Percentiles rank a stretch among this genome's conserved stretches.
phyloP scores from a whole-genome alignment of 1,140 invertebrate species.

The Octopus sinensis region DNA sequence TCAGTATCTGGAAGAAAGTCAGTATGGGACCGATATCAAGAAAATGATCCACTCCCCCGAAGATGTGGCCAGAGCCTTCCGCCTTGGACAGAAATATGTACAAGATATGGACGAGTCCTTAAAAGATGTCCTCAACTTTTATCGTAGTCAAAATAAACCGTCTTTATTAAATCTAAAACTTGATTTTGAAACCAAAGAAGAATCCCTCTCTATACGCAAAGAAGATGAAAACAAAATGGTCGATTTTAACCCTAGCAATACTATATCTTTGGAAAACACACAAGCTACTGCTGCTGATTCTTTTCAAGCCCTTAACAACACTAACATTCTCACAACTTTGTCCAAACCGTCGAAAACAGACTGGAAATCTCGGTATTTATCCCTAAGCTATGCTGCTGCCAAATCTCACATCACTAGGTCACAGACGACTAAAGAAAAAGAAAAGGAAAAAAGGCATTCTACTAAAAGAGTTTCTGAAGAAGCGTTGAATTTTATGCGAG shows the following conservation, averaged over 20 bases:
- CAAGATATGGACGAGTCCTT: conserved; percentile 69
- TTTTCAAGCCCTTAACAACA: not conserved
- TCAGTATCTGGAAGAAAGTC: conserved; percentile 82
- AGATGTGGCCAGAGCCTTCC: conserved; percentile 36
- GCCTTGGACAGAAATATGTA: conserved; percentile 78
- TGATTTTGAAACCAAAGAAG: not conserved
- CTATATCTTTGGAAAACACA: not conserved
- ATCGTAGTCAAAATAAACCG: not conserved
- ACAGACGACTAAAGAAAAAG: not conserved
- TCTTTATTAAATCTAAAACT: not conserved
- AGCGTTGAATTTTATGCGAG: conserved; percentile 85
- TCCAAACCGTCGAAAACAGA: not conserved
- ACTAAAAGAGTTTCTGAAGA: conserved; percentile 23
- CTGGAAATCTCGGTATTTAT: not conserved
- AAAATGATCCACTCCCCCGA: conserved; percentile 67
- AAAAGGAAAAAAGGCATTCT: not conserved
- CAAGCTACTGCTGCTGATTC: not conserved
- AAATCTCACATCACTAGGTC: conserved; percentile 20
- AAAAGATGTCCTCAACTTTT: conserved; percentile 21
- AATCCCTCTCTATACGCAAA: not conserved
- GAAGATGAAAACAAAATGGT: not conserved
- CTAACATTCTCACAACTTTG: not conserved
- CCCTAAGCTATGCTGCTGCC: conserved; percentile 13
- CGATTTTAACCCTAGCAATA: not conserved
- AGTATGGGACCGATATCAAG: conserved; percentile 74